These are phyloP conservation scores for Hyalella azteca DNA, from an alignment of 2,888 invertebrate species.

Conservation along the genomic window DNA sequence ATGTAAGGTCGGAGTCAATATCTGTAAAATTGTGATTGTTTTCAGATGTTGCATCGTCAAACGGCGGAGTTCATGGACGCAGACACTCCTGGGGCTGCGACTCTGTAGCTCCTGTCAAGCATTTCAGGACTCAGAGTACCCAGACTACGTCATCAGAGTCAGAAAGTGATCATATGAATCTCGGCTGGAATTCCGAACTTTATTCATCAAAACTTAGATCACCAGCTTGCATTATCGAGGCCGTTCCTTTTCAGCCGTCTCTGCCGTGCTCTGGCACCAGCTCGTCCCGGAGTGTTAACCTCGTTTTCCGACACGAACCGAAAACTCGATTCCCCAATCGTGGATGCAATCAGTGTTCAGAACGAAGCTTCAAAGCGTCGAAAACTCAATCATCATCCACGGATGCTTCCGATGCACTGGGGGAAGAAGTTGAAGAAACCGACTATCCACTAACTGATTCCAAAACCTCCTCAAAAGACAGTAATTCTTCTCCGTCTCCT, in stretches of 20 bases:
- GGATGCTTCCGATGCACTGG: not conserved
- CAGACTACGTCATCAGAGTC: constrained; percentile 40
- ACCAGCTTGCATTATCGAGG: not conserved
- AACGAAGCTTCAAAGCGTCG: not conserved
- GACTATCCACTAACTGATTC: not conserved
- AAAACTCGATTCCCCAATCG: not conserved
- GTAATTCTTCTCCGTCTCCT: no score
- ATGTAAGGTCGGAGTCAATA: no score
- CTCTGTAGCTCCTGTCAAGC: constrained; percentile 18
- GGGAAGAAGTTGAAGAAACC: not conserved
- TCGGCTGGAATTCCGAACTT: not conserved
- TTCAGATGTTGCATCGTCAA: not conserved
- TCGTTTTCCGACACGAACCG: not conserved
- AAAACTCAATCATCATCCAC: not conserved
- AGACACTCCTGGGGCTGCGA: constrained; percentile 47
- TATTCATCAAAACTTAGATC: not conserved
- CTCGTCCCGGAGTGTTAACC: not conserved
- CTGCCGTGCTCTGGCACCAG: no score
- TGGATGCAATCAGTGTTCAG: not conserved
- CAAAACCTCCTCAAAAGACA: not conserved
- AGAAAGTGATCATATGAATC: not conserved
- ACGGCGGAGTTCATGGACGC: constrained; percentile 32
- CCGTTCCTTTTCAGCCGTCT: not conserved
- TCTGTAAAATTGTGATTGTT: no score
- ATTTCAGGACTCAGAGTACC: constrained; percentile 47